Conservation (phyloP, 2,888 invertebrate species). For the Elysia crispata region DNA sequence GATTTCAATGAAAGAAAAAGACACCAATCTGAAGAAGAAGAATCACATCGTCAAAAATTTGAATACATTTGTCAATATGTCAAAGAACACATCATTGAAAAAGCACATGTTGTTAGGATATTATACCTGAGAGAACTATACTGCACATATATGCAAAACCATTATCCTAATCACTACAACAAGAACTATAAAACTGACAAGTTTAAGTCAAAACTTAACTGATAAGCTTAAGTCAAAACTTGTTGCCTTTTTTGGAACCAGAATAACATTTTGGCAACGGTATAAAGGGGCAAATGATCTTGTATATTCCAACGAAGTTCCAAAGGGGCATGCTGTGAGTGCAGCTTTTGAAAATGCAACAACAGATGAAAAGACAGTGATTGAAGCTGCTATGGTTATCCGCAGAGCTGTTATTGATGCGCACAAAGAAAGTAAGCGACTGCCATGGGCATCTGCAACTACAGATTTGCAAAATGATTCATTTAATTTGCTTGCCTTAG, state of each 20-base stretch:
- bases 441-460: too few species aligned
- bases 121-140: not conserved
- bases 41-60: not conserved
- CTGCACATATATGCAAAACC: constrained; percentile 6
- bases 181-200: constrained; percentile 52
- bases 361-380: too few species aligned
- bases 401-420: too few species aligned
- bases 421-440: too few species aligned
- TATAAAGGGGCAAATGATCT: constrained; percentile 38
- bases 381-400: too few species aligned
- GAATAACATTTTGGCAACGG: constrained; percentile 49
- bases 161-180: constrained; percentile 45
- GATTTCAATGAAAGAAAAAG: constrained; percentile 1
- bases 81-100: not conserved
- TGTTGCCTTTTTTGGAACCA: constrained; percentile 37
- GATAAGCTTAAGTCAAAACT: constrained; percentile 27
- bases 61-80: constrained; percentile 6
- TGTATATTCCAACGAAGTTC: too few species aligned
- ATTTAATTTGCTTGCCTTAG: not conserved
- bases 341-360: constrained; percentile 54
- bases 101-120: not conserved
- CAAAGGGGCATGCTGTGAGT: constrained; percentile 49
- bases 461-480: too few species aligned
- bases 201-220: too few species aligned
- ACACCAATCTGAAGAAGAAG: constrained; percentile 1